Conservation (phyloP, 2,888 invertebrate species). For the Synergus japonicus region DNA sequence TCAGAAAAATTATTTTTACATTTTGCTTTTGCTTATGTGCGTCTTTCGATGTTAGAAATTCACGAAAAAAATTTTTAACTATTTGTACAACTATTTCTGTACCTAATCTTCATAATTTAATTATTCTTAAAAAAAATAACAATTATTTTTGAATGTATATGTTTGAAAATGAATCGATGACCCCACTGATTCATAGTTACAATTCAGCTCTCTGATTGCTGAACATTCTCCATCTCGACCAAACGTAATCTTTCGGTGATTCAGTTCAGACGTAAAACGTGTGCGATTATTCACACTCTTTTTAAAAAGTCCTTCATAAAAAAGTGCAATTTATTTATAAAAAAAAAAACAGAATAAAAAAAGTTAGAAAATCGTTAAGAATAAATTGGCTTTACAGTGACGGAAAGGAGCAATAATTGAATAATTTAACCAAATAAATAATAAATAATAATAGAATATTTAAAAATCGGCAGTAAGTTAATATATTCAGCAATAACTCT, state of each 20-base stretch:
- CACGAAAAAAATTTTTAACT: background rate
- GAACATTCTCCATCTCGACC: constrained; percentile 42
- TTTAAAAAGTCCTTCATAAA: constrained; percentile 17
- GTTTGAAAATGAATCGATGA: background rate
- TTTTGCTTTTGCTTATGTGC: background rate
- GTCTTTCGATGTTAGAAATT: background rate
- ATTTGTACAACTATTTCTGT: no score
- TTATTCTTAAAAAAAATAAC: background rate
- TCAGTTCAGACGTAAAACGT: constrained; percentile 66
- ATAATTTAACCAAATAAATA: background rate
- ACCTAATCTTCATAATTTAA: background rate
- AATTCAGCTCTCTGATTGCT: constrained; percentile 3
- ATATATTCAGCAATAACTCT: background rate
- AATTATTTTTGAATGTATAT: background rate
- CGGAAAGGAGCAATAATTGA: background rate
- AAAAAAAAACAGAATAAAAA: background rate
- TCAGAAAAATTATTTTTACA: background rate
- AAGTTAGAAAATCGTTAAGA: background rate
- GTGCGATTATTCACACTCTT: constrained; percentile 60
- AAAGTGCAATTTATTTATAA: background rate
- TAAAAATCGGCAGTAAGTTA: background rate
- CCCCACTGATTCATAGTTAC: constrained; percentile 1
- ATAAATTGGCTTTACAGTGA: background rate
- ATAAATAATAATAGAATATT: background rate
- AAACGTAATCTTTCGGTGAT: constrained; percentile 59